Evolutionary conservation across 2,888 invertebrate species (phyloP).

Genomic region (Apodemia mormo): DNA sequence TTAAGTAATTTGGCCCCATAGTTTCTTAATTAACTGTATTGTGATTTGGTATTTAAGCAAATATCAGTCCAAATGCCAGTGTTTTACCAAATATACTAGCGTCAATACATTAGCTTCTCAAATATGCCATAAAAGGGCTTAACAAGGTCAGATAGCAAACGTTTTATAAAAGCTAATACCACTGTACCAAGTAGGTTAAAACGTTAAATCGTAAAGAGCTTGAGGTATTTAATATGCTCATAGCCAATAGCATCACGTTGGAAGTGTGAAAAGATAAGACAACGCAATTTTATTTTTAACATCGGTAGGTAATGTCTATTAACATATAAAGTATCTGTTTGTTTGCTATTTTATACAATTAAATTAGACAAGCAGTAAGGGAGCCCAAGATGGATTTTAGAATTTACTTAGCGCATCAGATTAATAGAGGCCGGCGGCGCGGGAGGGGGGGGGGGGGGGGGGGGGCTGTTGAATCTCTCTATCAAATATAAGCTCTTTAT

Average conservation of each 20-base stretch:
- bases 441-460: no score
- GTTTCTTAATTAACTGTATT: background rate
- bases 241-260: background rate
- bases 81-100: background rate
- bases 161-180: conserved; percentile 3
- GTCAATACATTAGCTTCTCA: conserved; percentile 7
- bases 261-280: background rate
- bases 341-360: conserved; percentile 4
- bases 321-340: background rate
- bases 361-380: conserved; percentile 39
- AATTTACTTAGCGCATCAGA: no score
- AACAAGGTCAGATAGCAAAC: conserved; percentile 21
- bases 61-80: background rate
- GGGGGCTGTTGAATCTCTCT: no score
- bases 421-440: no score
- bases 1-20: background rate
- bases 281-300: no score
- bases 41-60: conserved; percentile 4
- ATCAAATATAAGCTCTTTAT: no score
- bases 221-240: background rate
- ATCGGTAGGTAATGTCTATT: background rate
- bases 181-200: conserved; percentile 8
- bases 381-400: no score
- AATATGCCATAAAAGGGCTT: conserved; percentile 16
- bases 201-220: background rate